Base-by-base conservation (phyloP, 2,888 invertebrate species). In the Lepetodrilus schrolli region DNA sequence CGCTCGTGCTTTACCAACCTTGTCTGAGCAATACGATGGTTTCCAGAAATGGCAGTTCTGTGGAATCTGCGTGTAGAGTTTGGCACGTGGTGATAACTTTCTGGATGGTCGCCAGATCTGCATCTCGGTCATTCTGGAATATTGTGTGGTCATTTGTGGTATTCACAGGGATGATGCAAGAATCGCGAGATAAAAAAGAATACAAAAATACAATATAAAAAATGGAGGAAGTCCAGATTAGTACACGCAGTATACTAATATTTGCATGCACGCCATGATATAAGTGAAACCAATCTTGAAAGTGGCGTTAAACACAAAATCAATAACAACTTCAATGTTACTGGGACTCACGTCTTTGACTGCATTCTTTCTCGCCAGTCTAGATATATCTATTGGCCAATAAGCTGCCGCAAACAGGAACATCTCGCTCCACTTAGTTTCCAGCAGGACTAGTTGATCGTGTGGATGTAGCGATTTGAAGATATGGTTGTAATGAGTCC, bases 391-490 rank as follows among this genome's bases (percentile, higher is more conserved):
- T 4, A 86, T 80, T 21, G 87, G 88, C 89, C 89, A 89, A 66
- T 87, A 85, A 43, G 87, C 83, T 17, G 88, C 84, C 48, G 86
- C 84, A 36, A 88, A 70, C 2, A 88, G 76, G 72, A 89, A 88
- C 4, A 89, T 74, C 70, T 87, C 86, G 23, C 80, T 77, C 89
- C 89, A 89, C n/a, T 82, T 81, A 26, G 82, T 81, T 49, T 87
- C 84, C 66, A 89, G 77, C n/a, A 88, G 79, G 7, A 81, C 72
- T 37, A 81, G 74, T 71, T 84, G 84, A 48, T 88, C 85, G 48
- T 73, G 74, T 20, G 85, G 79, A 43, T 83, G 82, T 20, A 88
- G 77, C n/a, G 82, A 76, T 20, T 78, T 72, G 73, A 87, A 84
- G 47, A 87, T 74, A 51, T 86, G 83, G 73, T 87, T 87, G 68